Conservation (phyloP, 2,797 vertebrate species). For the Phylloscopus collybita region DNA sequence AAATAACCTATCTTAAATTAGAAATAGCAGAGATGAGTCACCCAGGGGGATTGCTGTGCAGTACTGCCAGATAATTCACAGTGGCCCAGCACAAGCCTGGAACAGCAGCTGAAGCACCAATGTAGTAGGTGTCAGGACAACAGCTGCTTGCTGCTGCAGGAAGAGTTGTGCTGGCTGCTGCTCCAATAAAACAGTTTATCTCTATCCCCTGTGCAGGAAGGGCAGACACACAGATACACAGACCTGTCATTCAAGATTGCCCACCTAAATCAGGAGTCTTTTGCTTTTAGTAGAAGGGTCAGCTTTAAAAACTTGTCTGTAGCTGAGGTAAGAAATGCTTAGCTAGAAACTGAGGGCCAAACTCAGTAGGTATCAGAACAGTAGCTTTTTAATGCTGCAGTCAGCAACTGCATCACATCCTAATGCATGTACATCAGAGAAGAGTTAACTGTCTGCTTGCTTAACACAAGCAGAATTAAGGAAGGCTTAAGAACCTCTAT, state of each 20-base stretch:
- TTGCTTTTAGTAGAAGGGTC: not conserved
- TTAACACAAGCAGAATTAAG: not conserved
- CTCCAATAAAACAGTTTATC: not conserved
- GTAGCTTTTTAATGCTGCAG: not conserved
- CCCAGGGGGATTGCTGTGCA: not conserved
- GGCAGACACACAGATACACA: not conserved
- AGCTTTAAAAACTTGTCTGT: not conserved
- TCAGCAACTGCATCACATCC: not conserved
- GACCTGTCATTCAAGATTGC: not conserved
- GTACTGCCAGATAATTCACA: not conserved
- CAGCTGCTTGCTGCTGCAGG: constrained; percentile 6
- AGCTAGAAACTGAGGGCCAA: not conserved
- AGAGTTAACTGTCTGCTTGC: not conserved
- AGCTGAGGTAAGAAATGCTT: not conserved
- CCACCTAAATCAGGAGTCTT: not conserved
- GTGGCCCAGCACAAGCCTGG: not conserved
- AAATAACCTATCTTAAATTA: constrained; percentile 18
- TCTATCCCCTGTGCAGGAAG: not conserved
- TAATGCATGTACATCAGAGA: not conserved
- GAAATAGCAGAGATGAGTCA: constrained; percentile 26
- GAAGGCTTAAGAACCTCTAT: not conserved
- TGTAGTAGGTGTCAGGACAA: not conserved
- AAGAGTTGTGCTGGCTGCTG: not conserved
- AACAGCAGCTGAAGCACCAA: constrained; percentile 24
- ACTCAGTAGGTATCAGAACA: not conserved